Base-by-base conservation (phyloP, 2,888 invertebrate species). In the Latrodectus hesperus region DNA sequence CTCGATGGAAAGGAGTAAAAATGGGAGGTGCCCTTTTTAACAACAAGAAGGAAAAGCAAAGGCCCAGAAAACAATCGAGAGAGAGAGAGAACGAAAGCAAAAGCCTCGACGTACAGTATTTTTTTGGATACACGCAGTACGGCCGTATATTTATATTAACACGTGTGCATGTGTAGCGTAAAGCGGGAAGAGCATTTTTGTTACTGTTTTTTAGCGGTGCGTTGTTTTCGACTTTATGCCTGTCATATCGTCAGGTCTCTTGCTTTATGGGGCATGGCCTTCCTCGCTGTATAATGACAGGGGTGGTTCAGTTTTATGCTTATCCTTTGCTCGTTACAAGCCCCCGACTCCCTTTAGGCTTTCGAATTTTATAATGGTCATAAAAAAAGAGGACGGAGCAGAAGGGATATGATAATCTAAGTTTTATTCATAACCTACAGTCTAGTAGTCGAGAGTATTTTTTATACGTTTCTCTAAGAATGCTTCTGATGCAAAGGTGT, bases 191-290 rank as follows among this genome's bases (percentile, higher is more conserved):
- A 38, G 9, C 55, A n/a, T 64, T 9, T 73, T 84, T 82, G 38
- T 53, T 26, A 16, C 55, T 68, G 38, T 38, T 65, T 83, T 49
- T 65, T 65, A 52, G 60, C 4, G 11, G 5, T 60, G 75, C 55
- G 84, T 87, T 87, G 86, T 87, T 82, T 76, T 75, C 71, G 72
- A 87, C 81, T 87, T 87, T 87, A 87, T 81, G 86, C 67, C 76
- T 81, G 76, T 85, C 85, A 80, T 85, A 72, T 74, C 60, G 64
- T 52, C 68, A 79, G 38, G 55, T 71, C 55, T 60, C 77, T 64
- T 71, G 77, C 65, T 87, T 87, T 87, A 87, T 87, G 86, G 81
- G 67, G 80, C 80, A 75, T 71, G 51, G 76, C 81, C 64, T 74
- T 64, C 38, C 68, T 81, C 81, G 67, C 80, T 70, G 52, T 73